Conservation (phyloP, 2,113 vertebrate genomes). For the Neodontobutis hainanensis region DNA sequence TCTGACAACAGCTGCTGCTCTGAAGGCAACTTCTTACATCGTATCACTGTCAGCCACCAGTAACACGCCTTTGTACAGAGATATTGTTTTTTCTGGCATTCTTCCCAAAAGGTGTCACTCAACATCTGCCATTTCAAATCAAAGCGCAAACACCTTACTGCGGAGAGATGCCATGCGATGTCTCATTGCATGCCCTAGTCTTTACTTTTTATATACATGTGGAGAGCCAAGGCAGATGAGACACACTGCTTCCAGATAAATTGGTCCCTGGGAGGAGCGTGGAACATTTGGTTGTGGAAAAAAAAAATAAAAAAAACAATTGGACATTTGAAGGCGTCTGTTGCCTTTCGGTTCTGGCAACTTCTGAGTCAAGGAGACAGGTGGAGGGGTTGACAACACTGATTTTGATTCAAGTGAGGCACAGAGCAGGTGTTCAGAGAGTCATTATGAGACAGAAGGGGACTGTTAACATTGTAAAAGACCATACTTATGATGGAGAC, state of each 20-base stretch:
- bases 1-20: conserved; percentile 25
- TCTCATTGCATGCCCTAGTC: conserved; percentile 8
- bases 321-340: conserved; percentile 36
- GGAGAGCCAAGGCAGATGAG: conserved; percentile 24
- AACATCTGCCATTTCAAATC: conserved; percentile 48
- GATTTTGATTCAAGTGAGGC: conserved; percentile 27
- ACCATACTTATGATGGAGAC: neutral
- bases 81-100: conserved; percentile 32
- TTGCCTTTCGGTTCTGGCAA: conserved; percentile 24
- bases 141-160: conserved; percentile 39
- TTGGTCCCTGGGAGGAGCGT: conserved; percentile 30
- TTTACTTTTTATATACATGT: conserved; percentile 13
- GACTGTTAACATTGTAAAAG: neutral
- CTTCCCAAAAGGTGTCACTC: conserved; percentile 50
- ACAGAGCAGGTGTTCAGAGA: conserved; percentile 56
- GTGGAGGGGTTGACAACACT: conserved; percentile 24
- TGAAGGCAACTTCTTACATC: conserved; percentile 16
- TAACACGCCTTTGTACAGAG: conserved; percentile 17
- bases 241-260: conserved; percentile 36
- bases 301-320: conserved; percentile 26
- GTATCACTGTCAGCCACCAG: conserved; percentile 25
- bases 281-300: conserved; percentile 31
- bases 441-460: neutral
- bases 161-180: conserved; percentile 11
- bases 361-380: conserved; percentile 46